Conservation (phyloP, 2,797 vertebrate genomes). For the Catostomus latipinnis region DNA sequence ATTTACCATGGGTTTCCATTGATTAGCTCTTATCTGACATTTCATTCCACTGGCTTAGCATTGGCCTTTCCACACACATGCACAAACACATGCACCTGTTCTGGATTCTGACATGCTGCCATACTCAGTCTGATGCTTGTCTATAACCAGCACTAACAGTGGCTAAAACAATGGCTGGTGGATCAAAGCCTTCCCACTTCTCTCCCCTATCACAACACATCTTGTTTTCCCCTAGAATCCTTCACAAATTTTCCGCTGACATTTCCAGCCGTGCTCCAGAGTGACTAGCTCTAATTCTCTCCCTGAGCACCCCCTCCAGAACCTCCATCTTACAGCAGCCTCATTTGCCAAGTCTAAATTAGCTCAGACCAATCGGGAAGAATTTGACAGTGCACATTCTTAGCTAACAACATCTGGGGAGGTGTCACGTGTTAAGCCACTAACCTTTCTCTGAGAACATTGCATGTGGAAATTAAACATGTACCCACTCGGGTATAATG, state of each 20-base stretch:
- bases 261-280: conserved; percentile 54
- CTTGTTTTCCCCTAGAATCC: conserved; percentile 50
- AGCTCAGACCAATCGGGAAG: conserved; percentile 47
- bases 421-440: conserved; percentile 45
- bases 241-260: conserved; percentile 56
- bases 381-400: conserved; percentile 47
- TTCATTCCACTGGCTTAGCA: conserved; percentile 52
- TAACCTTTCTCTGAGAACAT: conserved; percentile 52
- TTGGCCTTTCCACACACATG: conserved; percentile 37
- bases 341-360: conserved; percentile 51
- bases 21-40: conserved; percentile 59
- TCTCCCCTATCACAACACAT: conserved; percentile 42
- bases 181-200: conserved; percentile 53
- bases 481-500: conserved; percentile 21
- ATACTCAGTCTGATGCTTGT: conserved; percentile 22
- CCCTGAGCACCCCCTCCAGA: conserved; percentile 36
- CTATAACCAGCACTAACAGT: conserved; percentile 31
- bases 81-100: conserved; percentile 44
- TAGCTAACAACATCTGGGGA: conserved; percentile 36
- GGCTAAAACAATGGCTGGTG: conserved; percentile 56
- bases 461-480: conserved; percentile 41
- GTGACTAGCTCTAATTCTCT: conserved; percentile 55
- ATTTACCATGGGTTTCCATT: conserved; percentile 41
- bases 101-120: conserved; percentile 6
- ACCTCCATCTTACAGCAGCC: conserved; percentile 32